Evolutionary conservation across 2,113 vertebrate genomes (phyloP).

Genomic region (Thamnophis sirtalis): DNA sequence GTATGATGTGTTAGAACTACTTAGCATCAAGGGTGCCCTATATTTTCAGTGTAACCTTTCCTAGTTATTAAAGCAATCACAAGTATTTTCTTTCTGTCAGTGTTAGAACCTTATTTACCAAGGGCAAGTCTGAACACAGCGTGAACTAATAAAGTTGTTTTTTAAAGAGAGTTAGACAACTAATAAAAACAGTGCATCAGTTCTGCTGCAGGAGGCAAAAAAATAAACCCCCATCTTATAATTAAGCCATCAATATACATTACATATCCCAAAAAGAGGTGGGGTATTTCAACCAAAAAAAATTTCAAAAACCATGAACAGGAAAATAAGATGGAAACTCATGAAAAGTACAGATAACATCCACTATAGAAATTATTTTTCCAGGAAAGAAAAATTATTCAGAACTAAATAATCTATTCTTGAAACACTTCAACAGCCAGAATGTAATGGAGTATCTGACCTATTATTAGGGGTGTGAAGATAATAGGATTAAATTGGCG

Average conservation of each 20-base stretch:
- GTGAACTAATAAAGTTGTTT: neutral
- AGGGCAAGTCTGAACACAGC: slow-evolving; percentile 33
- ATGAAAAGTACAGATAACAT: slow-evolving; percentile 10
- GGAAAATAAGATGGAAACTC: slow-evolving; percentile 13
- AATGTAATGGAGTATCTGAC: neutral
- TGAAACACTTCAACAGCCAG: neutral
- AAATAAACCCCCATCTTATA: slow-evolving; percentile 21
- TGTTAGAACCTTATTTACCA: slow-evolving; percentile 5
- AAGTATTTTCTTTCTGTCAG: slow-evolving; percentile 30
- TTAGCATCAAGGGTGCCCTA: neutral
- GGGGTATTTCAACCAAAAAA: slow-evolving; percentile 17
- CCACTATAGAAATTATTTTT: neutral
- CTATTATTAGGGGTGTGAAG: neutral
- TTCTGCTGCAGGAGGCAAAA: slow-evolving; percentile 15
- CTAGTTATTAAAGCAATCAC: neutral
- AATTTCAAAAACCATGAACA: slow-evolving; percentile 27
- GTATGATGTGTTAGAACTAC: slow-evolving; percentile 23
- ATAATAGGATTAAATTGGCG: neutral
- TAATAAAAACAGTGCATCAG: slow-evolving; percentile 32
- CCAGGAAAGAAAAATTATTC: neutral
- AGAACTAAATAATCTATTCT: neutral
- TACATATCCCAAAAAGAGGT: slow-evolving; percentile 16
- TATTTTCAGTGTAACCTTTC: slow-evolving; percentile 1
- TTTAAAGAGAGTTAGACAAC: slow-evolving; percentile 33
- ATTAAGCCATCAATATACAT: slow-evolving; percentile 39